Percentiles rank a stretch among this genome's conserved stretches.
These are phyloP conservation scores for Orientallactaga bullata DNA, from an alignment of 2,113 vertebrate genomes.

Conservation along the genomic window DNA sequence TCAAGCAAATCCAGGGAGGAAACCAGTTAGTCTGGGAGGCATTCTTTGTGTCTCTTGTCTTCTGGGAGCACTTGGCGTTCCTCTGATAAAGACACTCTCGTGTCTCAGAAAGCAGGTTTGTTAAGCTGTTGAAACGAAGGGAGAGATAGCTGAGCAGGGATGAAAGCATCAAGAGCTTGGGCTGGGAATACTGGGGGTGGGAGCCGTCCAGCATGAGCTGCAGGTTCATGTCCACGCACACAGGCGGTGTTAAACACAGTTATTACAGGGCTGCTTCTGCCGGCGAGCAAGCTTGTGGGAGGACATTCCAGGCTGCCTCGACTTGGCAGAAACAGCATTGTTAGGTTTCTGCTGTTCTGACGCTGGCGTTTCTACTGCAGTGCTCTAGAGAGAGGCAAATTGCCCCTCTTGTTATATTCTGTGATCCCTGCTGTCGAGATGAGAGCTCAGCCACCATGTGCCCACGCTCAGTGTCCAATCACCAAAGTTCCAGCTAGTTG, in stretches of 20 bases:
- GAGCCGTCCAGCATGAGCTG: background rate
- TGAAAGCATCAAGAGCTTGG: background rate
- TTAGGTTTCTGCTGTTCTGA: background rate
- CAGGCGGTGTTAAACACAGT: background rate
- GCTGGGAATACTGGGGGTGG: background rate
- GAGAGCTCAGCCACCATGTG: background rate
- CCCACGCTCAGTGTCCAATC: background rate
- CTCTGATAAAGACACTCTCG: constrained; percentile 18
- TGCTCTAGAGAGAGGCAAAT: background rate
- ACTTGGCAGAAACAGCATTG: background rate
- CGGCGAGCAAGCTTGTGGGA: constrained; percentile 11
- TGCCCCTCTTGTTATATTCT: background rate
- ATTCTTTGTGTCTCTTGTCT: background rate
- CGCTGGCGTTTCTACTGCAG: background rate
- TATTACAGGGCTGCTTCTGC: background rate
- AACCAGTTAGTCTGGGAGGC: constrained; percentile 35
- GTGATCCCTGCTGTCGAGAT: background rate
- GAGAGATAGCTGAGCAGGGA: background rate
- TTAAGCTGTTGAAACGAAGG: constrained; percentile 37
- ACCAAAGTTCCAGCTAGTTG: background rate
- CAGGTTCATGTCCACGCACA: background rate
- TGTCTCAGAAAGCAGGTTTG: background rate
- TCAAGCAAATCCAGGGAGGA: constrained; percentile 59
- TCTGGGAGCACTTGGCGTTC: background rate
- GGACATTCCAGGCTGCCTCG: constrained; percentile 17